These are phyloP conservation scores for Pristionchus fissidentatus DNA, from an alignment of 2,888 invertebrate species.

Conservation along the genomic window DNA sequence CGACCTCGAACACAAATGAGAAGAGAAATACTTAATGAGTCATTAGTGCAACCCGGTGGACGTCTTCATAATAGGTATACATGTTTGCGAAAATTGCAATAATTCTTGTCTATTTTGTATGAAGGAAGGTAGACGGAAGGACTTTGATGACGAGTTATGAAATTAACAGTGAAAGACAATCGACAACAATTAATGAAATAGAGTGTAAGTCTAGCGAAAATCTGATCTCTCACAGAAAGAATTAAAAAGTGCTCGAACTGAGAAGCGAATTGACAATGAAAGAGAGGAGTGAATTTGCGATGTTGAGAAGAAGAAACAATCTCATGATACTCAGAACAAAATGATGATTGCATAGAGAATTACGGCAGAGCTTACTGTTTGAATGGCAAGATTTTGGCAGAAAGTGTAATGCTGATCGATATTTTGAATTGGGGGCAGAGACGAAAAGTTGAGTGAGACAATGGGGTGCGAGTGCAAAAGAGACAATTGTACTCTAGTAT, in stretches of 20 bases:
- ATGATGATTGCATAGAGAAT: background rate
- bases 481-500: background rate
- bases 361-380: conserved; percentile 26
- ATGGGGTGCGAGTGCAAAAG: background rate
- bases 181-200: conserved; percentile 30
- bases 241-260: conserved; percentile 13
- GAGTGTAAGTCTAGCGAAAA: conserved; percentile 33
- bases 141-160: conserved; percentile 25
- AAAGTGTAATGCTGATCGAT: conserved; percentile 2
- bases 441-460: background rate
- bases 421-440: background rate
- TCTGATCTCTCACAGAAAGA: conserved; percentile 10
- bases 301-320: background rate
- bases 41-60: background rate
- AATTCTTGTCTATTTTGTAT: conserved; percentile 46
- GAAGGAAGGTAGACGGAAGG: background rate
- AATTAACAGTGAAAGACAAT: conserved; percentile 43
- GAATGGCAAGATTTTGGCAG: conserved; percentile 42
- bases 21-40: conserved; percentile 37
- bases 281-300: background rate
- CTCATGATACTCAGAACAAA: background rate
- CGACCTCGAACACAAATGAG: conserved; percentile 38
- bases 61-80: conserved; percentile 13
- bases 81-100: conserved; percentile 32
- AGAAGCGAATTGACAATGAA: conserved; percentile 41